phyloP scores from a whole-genome alignment of 2,113 vertebrate genomes.

The Vulpes vulpes region DNA sequence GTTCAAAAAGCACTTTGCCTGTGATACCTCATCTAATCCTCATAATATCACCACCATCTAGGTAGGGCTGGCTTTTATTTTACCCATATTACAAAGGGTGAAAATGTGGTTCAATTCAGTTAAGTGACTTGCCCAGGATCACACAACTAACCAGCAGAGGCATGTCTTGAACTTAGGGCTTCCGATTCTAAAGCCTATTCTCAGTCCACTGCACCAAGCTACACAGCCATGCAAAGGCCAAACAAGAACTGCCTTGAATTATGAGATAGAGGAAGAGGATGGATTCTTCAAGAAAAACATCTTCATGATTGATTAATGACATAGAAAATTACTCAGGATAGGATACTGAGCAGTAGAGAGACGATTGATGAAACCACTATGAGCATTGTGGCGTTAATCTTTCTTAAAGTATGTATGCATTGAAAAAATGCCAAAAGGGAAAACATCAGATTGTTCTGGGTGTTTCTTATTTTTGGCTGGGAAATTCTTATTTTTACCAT shows the following conservation, averaged over 20 bases:
- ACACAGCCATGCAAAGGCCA: not conserved
- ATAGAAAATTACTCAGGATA: not conserved
- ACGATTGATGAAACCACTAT: not conserved
- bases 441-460: not conserved
- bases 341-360: not conserved
- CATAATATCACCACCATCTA: too few relatives aligned
- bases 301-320: not conserved
- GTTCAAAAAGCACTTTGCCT: not conserved
- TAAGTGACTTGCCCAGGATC: not conserved
- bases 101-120: not conserved
- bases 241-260: not conserved
- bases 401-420: not conserved
- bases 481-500: constrained; percentile 8
- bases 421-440: not conserved
- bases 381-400: not conserved
- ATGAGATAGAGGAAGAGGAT: not conserved
- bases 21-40: not conserved
- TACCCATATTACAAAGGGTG: not conserved
- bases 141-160: not conserved
- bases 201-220: not conserved
- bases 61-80: not conserved
- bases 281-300: not conserved
- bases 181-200: not conserved
- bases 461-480: not conserved
- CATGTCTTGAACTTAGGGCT: not conserved